phyloP scores from a whole-genome alignment of 2,888 invertebrate species.

The Hydropsyche betteni region DNA sequence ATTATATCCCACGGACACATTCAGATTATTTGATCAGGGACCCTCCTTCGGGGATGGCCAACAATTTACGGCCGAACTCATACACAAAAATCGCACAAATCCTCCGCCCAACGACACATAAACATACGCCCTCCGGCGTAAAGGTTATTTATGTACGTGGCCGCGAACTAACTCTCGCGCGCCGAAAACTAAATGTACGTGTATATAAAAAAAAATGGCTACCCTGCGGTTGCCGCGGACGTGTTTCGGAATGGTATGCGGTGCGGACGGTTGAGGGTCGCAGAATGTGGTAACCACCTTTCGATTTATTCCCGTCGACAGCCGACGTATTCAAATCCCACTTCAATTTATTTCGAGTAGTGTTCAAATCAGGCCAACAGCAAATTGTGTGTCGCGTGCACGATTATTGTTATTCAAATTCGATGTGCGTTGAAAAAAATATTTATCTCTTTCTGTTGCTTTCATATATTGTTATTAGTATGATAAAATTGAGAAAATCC shows the following conservation, averaged over 20 bases:
- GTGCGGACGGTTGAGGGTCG: too few species aligned
- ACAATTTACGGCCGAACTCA: slow-evolving; percentile 46
- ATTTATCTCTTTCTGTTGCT: too few species aligned
- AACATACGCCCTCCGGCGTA: slow-evolving; percentile 6
- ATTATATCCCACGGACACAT: slow-evolving; percentile 35
- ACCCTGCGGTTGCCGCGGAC: background rate
- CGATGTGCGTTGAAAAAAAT: too few species aligned
- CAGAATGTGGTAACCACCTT: background rate
- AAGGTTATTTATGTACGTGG: slow-evolving; percentile 23
- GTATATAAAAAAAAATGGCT: background rate
- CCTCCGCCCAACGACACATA: slow-evolving; percentile 9
- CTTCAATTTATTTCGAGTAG: slow-evolving; percentile 23
- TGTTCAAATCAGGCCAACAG: slow-evolving; percentile 11
- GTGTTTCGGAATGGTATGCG: slow-evolving; percentile 1
- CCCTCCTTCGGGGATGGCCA: slow-evolving; percentile 43
- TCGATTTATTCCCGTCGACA: slow-evolving; percentile 28
- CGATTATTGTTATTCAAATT: slow-evolving; percentile 27
- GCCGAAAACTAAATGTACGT: background rate
- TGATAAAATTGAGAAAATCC: too few species aligned
- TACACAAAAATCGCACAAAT: slow-evolving; percentile 40
- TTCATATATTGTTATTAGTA: too few species aligned
- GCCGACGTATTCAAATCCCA: slow-evolving; percentile 29
- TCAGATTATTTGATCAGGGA: slow-evolving; percentile 43
- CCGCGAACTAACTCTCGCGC: slow-evolving; percentile 14
- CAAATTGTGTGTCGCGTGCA: slow-evolving; percentile 26